phyloP scores from a whole-genome alignment of 23 tunicate species.

The Oikopleura vanhoeffeni region DNA sequence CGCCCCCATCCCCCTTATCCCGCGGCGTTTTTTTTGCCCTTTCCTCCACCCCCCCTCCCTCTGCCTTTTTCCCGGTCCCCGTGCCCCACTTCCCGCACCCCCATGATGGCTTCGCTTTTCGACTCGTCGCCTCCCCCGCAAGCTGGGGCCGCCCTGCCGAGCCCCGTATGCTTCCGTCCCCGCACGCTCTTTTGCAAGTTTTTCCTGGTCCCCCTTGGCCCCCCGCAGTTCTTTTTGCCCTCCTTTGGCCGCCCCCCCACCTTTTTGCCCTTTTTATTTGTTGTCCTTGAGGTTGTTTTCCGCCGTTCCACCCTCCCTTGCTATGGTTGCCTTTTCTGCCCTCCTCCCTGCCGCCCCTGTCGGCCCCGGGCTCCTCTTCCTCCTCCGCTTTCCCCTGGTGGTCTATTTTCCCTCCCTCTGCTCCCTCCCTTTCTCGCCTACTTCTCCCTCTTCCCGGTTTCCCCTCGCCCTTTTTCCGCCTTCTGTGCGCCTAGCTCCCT shows the following conservation, averaged over 20 bases:
- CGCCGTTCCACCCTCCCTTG: neutral
- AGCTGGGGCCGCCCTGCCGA: too few relatives aligned
- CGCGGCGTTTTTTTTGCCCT: neutral
- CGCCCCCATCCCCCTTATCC: neutral
- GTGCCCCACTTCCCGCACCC: constrained; percentile 15
- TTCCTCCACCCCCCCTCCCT: neutral
- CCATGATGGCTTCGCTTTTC: neutral
- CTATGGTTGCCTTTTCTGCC: neutral
- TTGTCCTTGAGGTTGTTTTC: neutral
- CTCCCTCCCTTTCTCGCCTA: too few relatives aligned
- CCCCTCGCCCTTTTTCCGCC: too few relatives aligned
- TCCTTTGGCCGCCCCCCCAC: neutral
- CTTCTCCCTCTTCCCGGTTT: too few relatives aligned
- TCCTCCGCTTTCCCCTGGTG: neutral
- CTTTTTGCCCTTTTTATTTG: neutral
- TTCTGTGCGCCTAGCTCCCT: too few relatives aligned
- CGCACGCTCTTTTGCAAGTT: neutral
- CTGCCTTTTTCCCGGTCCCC: neutral
- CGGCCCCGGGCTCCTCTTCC: neutral
- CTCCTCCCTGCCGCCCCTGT: neutral
- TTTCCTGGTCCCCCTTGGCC: neutral
- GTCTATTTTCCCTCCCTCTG: neutral
- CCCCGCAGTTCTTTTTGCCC: neutral
- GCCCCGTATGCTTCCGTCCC: too few relatives aligned
- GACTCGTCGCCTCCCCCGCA: too few relatives aligned